phyloP scores from a whole-genome alignment of 2,888 invertebrate genomes.

The Drosophila fulvimacula region DNA sequence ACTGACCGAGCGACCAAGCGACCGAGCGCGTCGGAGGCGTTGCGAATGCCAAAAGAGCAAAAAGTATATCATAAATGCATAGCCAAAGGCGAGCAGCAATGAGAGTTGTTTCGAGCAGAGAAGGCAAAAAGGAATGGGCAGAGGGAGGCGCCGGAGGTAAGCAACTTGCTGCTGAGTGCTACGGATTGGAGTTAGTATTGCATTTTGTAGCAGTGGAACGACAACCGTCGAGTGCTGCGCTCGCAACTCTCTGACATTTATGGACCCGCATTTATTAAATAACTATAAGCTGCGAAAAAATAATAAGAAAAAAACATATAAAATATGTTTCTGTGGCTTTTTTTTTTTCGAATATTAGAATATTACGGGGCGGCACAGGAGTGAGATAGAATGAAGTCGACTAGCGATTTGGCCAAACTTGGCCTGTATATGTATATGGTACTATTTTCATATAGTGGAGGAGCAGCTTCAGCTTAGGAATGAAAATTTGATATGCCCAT shows the following conservation, averaged over 20 bases:
- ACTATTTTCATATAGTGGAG: not conserved
- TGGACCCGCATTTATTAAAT: conserved; percentile 48
- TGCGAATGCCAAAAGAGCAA: conserved; percentile 57
- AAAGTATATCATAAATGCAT: conserved; percentile 52
- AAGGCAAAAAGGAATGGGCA: not conserved
- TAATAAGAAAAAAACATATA: not conserved
- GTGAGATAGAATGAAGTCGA: not conserved
- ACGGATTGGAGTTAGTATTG: conserved; percentile 42
- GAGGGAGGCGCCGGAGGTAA: not conserved
- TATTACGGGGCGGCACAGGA: not conserved
- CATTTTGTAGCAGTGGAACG: conserved; percentile 19
- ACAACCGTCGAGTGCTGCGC: conserved; percentile 11
- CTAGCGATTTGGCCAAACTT: not conserved
- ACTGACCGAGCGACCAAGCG: conserved; percentile 45
- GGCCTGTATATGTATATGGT: not conserved
- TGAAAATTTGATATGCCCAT: not conserved
- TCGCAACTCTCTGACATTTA: conserved; percentile 48
- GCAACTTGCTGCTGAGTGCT: not conserved
- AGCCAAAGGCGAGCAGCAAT: conserved; percentile 32
- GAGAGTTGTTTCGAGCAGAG: not conserved
- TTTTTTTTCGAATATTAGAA: conserved; percentile 19
- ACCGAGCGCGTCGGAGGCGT: conserved; percentile 43
- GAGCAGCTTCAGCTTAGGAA: not conserved
- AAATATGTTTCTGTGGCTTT: conserved; percentile 16
- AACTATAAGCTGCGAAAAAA: conserved; percentile 19